These are phyloP conservation scores for Pinctada fucata DNA, from an alignment of 2,888 invertebrate genomes.

Conservation along the genomic window DNA sequence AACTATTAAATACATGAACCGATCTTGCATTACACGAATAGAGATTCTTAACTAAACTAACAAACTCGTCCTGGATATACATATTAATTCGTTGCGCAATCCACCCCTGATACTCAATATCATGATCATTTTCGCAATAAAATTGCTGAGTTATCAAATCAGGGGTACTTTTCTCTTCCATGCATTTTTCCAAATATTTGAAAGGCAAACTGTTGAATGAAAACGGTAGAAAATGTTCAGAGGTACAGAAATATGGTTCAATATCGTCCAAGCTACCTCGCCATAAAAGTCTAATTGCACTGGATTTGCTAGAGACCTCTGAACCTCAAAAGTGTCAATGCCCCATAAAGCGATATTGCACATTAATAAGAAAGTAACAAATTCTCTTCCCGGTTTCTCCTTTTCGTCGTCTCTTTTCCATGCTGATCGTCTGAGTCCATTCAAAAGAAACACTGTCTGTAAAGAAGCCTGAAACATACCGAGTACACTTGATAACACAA, in stretches of 20 bases:
- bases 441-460: constrained; percentile 94
- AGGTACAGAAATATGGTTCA: constrained; percentile 93
- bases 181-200: constrained; percentile 97
- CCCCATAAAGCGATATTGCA: constrained; percentile 98
- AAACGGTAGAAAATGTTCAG: constrained; percentile 97
- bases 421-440: constrained; percentile 92
- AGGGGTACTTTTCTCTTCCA: constrained; percentile 75
- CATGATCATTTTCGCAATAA: too few species aligned
- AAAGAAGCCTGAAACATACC: constrained; percentile 94
- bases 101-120: too few species aligned
- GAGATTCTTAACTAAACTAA: too few species aligned
- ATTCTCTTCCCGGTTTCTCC: constrained; percentile 95
- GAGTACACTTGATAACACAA: constrained; percentile 91
- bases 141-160: too few species aligned
- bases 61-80: too few species aligned
- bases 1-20: too few species aligned
- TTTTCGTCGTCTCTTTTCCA: constrained; percentile 94
- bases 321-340: constrained; percentile 90
- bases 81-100: too few species aligned
- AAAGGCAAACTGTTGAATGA: constrained; percentile 94
- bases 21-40: too few species aligned
- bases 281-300: constrained; percentile 95
- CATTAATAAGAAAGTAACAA: constrained; percentile 95
- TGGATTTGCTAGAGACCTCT: constrained; percentile 94
- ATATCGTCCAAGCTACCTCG: constrained; percentile 93